These are phyloP conservation scores for Uropetala carovei DNA, from an alignment of 2,888 invertebrate species.

Conservation along the genomic window DNA sequence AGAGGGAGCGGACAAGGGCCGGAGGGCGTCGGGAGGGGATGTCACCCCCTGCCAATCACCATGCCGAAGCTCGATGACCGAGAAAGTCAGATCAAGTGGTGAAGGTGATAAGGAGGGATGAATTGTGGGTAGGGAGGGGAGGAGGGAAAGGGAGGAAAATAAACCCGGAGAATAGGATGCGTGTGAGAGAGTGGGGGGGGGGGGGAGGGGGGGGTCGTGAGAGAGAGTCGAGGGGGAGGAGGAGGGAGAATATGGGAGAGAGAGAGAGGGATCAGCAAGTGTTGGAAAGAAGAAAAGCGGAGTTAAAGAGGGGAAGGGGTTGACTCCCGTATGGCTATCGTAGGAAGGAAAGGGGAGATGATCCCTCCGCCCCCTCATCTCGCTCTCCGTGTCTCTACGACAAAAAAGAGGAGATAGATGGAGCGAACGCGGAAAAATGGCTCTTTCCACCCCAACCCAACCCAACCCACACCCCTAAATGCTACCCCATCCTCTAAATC, in stretches of 20 bases:
- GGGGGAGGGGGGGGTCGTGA: background rate
- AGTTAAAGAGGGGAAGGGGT: background rate
- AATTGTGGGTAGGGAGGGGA: background rate
- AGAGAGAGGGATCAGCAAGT: too few species aligned
- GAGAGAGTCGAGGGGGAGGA: background rate
- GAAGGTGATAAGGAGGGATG: background rate
- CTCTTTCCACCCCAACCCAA: background rate
- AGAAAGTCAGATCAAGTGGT: conserved; percentile 9
- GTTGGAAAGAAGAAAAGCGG: too few species aligned
- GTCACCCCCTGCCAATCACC: conserved; percentile 44
- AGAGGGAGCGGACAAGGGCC: background rate
- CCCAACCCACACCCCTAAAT: background rate
- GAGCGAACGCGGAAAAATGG: background rate
- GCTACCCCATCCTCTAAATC: background rate
- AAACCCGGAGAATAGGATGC: too few species aligned
- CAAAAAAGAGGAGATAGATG: conserved; percentile 11
- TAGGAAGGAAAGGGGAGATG: background rate
- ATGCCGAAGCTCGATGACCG: background rate
- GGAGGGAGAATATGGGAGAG: background rate
- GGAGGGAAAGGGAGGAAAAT: background rate
- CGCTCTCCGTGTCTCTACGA: background rate
- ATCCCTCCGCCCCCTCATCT: background rate
- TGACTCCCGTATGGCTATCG: background rate
- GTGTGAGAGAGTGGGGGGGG: background rate
- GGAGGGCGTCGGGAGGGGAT: background rate